Evolutionary conservation across 2,113 vertebrate genomes (phyloP), one percentile per base, ranked within the genome.

Genomic region (Nothoprocta perdicaria): DNA sequence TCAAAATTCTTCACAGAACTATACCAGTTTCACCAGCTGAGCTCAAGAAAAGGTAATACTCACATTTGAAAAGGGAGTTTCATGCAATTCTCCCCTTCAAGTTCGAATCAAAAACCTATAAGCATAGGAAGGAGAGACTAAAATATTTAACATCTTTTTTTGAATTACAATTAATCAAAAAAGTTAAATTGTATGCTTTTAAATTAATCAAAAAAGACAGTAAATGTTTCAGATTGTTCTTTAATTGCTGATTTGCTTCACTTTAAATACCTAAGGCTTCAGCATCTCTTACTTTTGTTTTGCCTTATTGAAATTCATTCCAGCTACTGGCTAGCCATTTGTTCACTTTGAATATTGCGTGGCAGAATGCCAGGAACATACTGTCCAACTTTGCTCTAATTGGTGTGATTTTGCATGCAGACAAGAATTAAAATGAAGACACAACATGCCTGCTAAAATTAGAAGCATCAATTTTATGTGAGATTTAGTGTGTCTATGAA

Each of bases 381-480:
- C 29, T 86, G 90, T 93, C 86, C 86, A 89, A 90, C 75, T 92
- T 95, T 84, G 61, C 88, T 85, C 55, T 96, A 94, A 94, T 91
- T 94, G 81, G 69, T 95, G 73, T 92, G 76, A 86, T 94, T 89
- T 93, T 89, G 67, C 75, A 89, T 87, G 80, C 86, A 89, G 77
- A 88, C 74, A 83, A 86, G 84, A 83, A 93, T 33, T 91, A 91
- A 91, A 93, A 80, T 40, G 80, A 91, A 96, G 73, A 89, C 50
- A 78, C 60, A 90, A 88, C 58, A 69, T 81, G 65, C 72, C 82
- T 84, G 27, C 84, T 93, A 82, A 95, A 92, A 91, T 95, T 93
- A 79, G 68, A 77, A 80, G 29, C 48, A 68, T 69, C 48, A 63
- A 33, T 94, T 89, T 63, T 73, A 40, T 82, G 12, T 31, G 52